Evolutionary conservation across 2,888 invertebrate species (phyloP), one percentile per base, ranked within the genome.

Genomic region (Polymixis lichenea): DNA sequence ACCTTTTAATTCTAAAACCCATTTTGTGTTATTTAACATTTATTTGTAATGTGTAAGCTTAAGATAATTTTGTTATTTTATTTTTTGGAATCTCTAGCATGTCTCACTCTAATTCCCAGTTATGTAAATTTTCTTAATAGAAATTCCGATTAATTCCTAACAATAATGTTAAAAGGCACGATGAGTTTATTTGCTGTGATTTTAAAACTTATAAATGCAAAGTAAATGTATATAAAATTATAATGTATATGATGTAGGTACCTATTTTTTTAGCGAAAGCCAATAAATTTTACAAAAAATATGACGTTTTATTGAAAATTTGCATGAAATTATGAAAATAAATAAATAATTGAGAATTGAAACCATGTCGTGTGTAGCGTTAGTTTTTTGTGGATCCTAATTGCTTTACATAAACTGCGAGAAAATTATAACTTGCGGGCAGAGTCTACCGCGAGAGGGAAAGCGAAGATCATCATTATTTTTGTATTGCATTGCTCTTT

Each of bases 391-490:
- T 90, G 88, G 83, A 77, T 87, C 89, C 89, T 92, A 93, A 93
- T 90, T 90, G 89, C 86, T 84, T 89, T 88, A 90, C 87, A 89
- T 87, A 87, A 90, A 89, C 79, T 80, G 89, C 88, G 90, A 89
- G 90, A 87, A 93, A 93, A 95, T 95, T 94, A 94, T 92, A 92
- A 91, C 91, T 92, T 90, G 88, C 90, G 91, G 89, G 89, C 89
- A 90, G 89, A 91, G 46, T 56, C 38, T 56, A 70, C 53, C 75
- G 61, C 51, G 58, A 66, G 2, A 43, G 51, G 60, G 62, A 73
- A 66, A 68, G 38, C 65, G 75, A 66, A 65, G 11, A 56, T 49
- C 28, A 66, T 56, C 64, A 68, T 65, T 65, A 49, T 81, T 85
- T 74, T 85, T 74, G 17, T n/a, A 66, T 56, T 84, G 62, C 87